Evolutionary conservation across 2,888 invertebrate species (phyloP), one percentile per base, ranked within the genome.

Genomic region (Cheiracanthium punctorium): DNA sequence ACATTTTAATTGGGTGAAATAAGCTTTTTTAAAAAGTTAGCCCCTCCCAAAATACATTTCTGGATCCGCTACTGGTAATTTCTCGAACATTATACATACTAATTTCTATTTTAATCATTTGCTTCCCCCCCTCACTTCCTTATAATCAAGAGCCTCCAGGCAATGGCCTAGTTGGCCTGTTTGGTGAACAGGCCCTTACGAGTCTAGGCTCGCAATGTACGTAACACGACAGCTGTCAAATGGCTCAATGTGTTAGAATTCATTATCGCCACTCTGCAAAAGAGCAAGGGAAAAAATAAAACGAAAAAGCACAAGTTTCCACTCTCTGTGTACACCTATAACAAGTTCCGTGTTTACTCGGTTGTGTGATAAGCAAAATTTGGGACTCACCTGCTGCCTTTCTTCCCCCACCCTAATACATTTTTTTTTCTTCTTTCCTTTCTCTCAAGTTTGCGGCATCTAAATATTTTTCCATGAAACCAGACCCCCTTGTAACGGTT

Each of bases 401-500:
- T n/a, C n/a, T n/a, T n/a, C 24, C 1, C 1, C 58, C 58, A 48
- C 5, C 48, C 5, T n/a, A n/a, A n/a, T n/a, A n/a, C n/a, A n/a
- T n/a, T n/a, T n/a, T n/a, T n/a, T n/a, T 48, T 7, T 17, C 48
- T 12, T 17, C 48, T 17, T 17, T 12, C 48, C n/a, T 17, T n/a
- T 48, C 17, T n/a, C 48, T 48, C n/a, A n/a, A n/a, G n/a, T n/a
- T 7, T n/a, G 14, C 17, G 43, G 24, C 58, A 58, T 58, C 58
- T 58, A 20, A 58, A 58, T 58, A 58, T 58, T 58, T 58, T 58
- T 58, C 17, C 24, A 24, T 58, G 24, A 58, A 58, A 58, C 24
- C 12, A 58, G 58, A 58, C 58, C 58, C 24, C 58, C n/a, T 58
- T 58, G 58, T 58, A 58, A 58, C 58, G 58, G 58, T 24, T 24